Evolutionary conservation across 2,113 vertebrate species (phyloP).

Genomic region (Pluvialis apricaria): DNA sequence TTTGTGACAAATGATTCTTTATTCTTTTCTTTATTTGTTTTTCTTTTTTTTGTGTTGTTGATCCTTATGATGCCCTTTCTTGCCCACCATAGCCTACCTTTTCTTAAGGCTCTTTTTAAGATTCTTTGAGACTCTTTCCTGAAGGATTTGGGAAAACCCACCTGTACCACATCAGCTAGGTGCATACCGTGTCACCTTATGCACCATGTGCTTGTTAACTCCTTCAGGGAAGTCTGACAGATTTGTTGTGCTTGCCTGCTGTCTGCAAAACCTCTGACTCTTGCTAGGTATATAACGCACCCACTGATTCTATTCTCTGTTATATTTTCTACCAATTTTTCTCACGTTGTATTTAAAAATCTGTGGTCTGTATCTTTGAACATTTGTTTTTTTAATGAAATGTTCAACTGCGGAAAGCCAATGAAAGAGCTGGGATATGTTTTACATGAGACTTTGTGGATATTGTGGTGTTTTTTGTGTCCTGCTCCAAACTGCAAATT

Average conservation of each 20-base stretch:
- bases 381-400: background rate
- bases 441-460: background rate
- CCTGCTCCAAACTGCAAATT: background rate
- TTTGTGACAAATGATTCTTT: background rate
- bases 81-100: background rate
- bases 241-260: background rate
- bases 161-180: rapidly evolving
- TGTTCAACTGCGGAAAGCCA: background rate
- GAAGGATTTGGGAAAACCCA: background rate
- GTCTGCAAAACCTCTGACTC: background rate
- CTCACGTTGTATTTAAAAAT: background rate
- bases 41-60: background rate
- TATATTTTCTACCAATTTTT: background rate
- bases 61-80: background rate
- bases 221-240: background rate
- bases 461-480: background rate
- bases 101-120: background rate
- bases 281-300: background rate
- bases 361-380: background rate
- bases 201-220: rapidly evolving
- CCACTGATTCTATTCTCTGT: background rate
- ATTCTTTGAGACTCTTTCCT: background rate
- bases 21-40: background rate
- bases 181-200: background rate
- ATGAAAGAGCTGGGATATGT: background rate